Base-by-base conservation (phyloP, 1,140 invertebrate species). In the Drosophila sproati region DNA sequence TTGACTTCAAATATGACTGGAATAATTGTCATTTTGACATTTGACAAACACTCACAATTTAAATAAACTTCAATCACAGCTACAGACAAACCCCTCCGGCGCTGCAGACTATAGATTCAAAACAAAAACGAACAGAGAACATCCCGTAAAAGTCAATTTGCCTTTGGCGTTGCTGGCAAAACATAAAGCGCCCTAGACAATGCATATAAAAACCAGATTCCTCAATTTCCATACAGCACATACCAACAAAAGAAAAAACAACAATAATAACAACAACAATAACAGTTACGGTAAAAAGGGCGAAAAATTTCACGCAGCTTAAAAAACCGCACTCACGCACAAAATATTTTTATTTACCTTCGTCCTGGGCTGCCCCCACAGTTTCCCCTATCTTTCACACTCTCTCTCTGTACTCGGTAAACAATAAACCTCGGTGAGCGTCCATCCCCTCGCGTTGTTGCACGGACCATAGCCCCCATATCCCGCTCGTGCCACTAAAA, bases 271-370 rank as follows among this genome's bases (percentile, higher is more conserved):
- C 54, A 73, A 34, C 28, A 64, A 61, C 45, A 54, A 51, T 29
- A 52, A 59, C 31, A 55, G 47, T 32, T 12, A 57, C 57, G 56
- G 39, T 45, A 48, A 52, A 54, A 52, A 50, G 73, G 74, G 82
- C 55, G 69, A 75, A 78, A 75, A 82, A 75, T 89, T 89, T 89
- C 77, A 89, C 83, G 83, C 83, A 89, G 85, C 83, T 88, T 88
- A 89, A 88, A 20, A 88, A 88, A 88, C 83, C 83, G 85, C 83
- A 88, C 85, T 89, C 83, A 88, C 83, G 83, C 83, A 88, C 83
- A 89, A 88, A 80, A 88, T 88, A 88, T 89, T 88, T 88, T 80
- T 87, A 88, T 87, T 87, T 87, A 88, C 83, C 83, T 87, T 85
- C 69, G 32, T 60, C 31, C 32, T 28, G 57, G 7, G 32, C 51